These are phyloP conservation scores for Microplitis manilae DNA, from an alignment of 2,888 invertebrate genomes.

Conservation along the genomic window DNA sequence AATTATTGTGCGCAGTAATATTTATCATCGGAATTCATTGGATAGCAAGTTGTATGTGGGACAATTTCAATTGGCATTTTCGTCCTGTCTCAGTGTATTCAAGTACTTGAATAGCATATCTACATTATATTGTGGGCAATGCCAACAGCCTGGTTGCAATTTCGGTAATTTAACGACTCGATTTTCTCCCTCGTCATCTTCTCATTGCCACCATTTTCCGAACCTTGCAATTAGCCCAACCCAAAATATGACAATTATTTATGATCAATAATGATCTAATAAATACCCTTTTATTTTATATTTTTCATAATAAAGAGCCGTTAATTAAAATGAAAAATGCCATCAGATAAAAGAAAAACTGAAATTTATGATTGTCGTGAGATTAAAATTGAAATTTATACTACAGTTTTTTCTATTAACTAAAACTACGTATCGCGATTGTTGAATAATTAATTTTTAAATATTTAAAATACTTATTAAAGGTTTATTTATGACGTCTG, in stretches of 20 bases:
- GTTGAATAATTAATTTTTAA: neutral
- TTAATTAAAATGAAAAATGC: too few species aligned
- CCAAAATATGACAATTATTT: neutral
- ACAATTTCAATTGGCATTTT: slow-evolving; percentile 56
- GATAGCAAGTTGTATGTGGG: slow-evolving; percentile 53
- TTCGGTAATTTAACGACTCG: slow-evolving; percentile 32
- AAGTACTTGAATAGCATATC: neutral
- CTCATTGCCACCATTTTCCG: neutral
- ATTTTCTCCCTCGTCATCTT: slow-evolving; percentile 16
- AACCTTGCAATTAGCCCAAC: neutral
- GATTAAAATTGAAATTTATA: neutral
- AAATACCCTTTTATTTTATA: too few species aligned
- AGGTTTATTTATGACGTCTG: neutral
- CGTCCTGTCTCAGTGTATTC: neutral
- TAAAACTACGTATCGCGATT: neutral
- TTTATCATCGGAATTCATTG: slow-evolving; percentile 52
- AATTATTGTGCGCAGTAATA: slow-evolving; percentile 56
- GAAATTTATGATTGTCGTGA: neutral
- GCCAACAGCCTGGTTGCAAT: slow-evolving; percentile 16
- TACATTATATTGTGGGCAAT: slow-evolving; percentile 8
- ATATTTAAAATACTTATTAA: neutral
- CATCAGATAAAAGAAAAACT: too few species aligned
- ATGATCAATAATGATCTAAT: too few species aligned
- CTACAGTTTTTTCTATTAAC: neutral
- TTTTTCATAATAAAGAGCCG: too few species aligned